phyloP scores from a whole-genome alignment of 1,140 invertebrate genomes.

The Drosophila subobscura region DNA sequence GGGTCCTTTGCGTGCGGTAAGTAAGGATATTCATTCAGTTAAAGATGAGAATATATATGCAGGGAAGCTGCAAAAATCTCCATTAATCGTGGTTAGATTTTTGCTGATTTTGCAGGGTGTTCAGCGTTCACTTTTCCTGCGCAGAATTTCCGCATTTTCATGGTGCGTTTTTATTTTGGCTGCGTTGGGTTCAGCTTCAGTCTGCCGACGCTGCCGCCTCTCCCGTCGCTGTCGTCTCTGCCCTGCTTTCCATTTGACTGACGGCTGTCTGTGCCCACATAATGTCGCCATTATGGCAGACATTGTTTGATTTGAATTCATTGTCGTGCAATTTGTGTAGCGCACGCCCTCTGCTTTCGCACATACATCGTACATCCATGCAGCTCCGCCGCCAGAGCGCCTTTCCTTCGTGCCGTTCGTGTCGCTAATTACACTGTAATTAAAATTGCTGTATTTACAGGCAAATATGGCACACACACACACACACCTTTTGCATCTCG shows the following conservation, averaged over 20 bases:
- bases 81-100: neutral
- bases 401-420: constrained; percentile 50
- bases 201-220: too few relatives aligned
- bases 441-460: constrained; percentile 74
- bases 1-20: too few relatives aligned
- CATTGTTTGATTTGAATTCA: constrained; percentile 80
- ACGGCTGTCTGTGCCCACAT: constrained; percentile 66
- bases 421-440: constrained; percentile 81
- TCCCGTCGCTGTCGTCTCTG: neutral
- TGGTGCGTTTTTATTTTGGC: constrained; percentile 22
- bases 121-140: neutral
- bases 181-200: neutral
- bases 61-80: too few relatives aligned
- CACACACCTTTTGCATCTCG: neutral
- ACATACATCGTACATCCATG: neutral
- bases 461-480: constrained; percentile 32
- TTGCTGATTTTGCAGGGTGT: neutral
- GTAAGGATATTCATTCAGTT: too few relatives aligned
- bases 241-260: constrained; percentile 29
- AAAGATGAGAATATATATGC: too few relatives aligned
- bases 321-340: constrained; percentile 69
- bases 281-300: constrained; percentile 71
- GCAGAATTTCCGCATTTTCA: constrained; percentile 13
- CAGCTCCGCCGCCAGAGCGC: constrained; percentile 16
- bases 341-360: constrained; percentile 29